These are phyloP conservation scores for Leucoma salicis DNA, from an alignment of 2,888 invertebrate genomes.

Conservation along the genomic window DNA sequence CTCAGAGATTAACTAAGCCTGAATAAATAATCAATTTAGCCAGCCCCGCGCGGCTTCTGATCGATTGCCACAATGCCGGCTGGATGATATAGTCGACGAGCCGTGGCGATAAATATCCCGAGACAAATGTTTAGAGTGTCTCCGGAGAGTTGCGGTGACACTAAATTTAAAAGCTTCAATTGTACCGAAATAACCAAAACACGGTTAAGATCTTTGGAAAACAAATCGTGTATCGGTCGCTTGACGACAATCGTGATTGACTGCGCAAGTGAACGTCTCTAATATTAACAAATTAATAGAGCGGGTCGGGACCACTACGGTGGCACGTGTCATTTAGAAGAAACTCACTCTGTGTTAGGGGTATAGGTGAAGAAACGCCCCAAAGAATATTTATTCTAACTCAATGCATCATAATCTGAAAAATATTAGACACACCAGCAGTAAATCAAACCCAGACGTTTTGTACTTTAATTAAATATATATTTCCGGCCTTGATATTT, in stretches of 20 bases:
- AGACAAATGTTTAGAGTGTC: slow-evolving; percentile 80
- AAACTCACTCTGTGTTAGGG: slow-evolving; percentile 36
- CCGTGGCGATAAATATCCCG: slow-evolving; percentile 77
- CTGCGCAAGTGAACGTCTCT: slow-evolving; percentile 79
- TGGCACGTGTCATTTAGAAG: slow-evolving; percentile 53
- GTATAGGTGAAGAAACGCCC: slow-evolving; percentile 42
- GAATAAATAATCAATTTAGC: slow-evolving; percentile 79
- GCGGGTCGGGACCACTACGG: slow-evolving; percentile 51
- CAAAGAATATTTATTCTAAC: slow-evolving; percentile 49
- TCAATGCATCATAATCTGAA: slow-evolving; percentile 42
- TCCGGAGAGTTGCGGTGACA: slow-evolving; percentile 79
- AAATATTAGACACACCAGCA: slow-evolving; percentile 48
- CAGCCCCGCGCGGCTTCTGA: slow-evolving; percentile 71
- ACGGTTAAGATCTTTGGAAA: slow-evolving; percentile 80
- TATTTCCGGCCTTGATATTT: slow-evolving; percentile 66
- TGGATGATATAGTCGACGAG: slow-evolving; percentile 78
- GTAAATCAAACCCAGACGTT: slow-evolving; percentile 61
- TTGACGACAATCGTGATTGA: slow-evolving; percentile 80
- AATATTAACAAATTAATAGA: slow-evolving; percentile 82
- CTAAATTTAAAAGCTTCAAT: slow-evolving; percentile 82
- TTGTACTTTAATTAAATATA: slow-evolving; percentile 55
- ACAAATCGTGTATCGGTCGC: slow-evolving; percentile 80
- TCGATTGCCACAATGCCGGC: slow-evolving; percentile 78
- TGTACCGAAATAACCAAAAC: slow-evolving; percentile 81
- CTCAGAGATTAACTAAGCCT: slow-evolving; percentile 73